Percentiles rank a stretch among this genome's conserved stretches.
These are phyloP conservation scores for Centropus bengalensis DNA, from an alignment of 2,113 vertebrate species.

Conservation along the genomic window DNA sequence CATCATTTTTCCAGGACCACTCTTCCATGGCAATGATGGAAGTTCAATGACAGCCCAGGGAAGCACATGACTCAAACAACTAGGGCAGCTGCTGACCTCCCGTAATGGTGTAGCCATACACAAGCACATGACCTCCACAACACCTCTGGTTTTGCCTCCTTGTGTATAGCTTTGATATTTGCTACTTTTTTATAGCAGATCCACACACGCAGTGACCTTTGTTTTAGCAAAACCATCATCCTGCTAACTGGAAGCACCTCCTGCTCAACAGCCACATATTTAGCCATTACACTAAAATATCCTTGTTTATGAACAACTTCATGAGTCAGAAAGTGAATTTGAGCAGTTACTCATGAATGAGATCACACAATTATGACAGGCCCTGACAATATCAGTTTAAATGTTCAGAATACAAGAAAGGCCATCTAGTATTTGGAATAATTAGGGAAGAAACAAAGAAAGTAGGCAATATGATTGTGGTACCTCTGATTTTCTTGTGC, in stretches of 20 bases:
- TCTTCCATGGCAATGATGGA: neutral
- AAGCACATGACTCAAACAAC: neutral
- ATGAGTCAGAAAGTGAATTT: conserved; percentile 52
- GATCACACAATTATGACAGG: neutral
- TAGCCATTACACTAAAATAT: conserved; percentile 35
- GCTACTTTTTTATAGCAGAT: neutral
- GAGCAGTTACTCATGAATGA: conserved; percentile 17
- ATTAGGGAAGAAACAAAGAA: neutral
- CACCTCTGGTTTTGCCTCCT: neutral
- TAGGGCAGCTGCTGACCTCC: neutral
- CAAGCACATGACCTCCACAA: neutral
- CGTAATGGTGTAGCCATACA: neutral
- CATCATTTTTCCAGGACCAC: neutral
- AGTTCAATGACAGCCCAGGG: neutral
- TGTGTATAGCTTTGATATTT: neutral
- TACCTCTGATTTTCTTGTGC: neutral
- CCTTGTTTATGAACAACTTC: neutral
- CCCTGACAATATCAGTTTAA: neutral
- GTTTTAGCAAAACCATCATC: conserved; percentile 29
- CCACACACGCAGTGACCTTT: neutral
- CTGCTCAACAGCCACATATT: conserved; percentile 18
- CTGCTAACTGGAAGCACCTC: conserved; percentile 21
- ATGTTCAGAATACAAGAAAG: neutral
- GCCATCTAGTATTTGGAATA: neutral
- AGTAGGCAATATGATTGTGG: neutral